Percentiles rank a stretch among this genome's conserved stretches.
These are phyloP conservation scores for Cerastoderma edule DNA, from an alignment of 2,888 invertebrate species.

Conservation along the genomic window DNA sequence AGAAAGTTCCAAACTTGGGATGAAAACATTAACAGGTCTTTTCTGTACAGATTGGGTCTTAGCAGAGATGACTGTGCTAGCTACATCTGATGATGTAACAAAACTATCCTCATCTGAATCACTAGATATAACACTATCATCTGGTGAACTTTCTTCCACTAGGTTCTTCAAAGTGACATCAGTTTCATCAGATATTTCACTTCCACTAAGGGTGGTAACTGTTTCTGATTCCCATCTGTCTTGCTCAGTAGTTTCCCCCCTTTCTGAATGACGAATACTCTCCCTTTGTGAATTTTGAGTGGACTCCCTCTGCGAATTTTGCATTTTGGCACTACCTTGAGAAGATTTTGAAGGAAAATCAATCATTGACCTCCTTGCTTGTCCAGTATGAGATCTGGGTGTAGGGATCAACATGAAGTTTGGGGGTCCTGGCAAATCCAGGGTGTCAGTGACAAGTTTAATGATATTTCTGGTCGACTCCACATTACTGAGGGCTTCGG, in stretches of 20 bases:
- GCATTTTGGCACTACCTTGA: too few species aligned
- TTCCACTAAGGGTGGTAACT: slow-evolving; percentile 43
- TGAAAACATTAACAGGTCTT: slow-evolving; percentile 42
- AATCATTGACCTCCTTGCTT: too few species aligned
- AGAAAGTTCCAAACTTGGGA: slow-evolving; percentile 51
- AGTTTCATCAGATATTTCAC: slow-evolving; percentile 36
- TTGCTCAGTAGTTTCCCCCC: background rate
- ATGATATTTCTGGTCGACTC: slow-evolving; percentile 77
- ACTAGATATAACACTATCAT: slow-evolving; percentile 30
- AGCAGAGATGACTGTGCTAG: slow-evolving; percentile 12
- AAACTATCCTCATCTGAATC: slow-evolving; percentile 34
- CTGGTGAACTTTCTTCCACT: slow-evolving; percentile 32
- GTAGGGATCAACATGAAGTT: slow-evolving; percentile 21
- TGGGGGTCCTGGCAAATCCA: slow-evolving; percentile 48
- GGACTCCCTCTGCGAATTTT: too few species aligned
- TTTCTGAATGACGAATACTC: background rate
- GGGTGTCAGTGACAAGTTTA: slow-evolving; percentile 70
- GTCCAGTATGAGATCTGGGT: too few species aligned
- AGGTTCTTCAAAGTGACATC: slow-evolving; percentile 46
- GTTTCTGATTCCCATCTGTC: slow-evolving; percentile 47
- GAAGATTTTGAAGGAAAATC: too few species aligned
- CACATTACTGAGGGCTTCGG: slow-evolving; percentile 73
- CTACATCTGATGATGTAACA: slow-evolving; percentile 28
- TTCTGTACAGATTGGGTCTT: slow-evolving; percentile 16
- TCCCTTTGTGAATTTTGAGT: slow-evolving; percentile 17